Evolutionary conservation across 1,140 invertebrate species (phyloP).

Genomic region (Diorhabda sublineata): DNA sequence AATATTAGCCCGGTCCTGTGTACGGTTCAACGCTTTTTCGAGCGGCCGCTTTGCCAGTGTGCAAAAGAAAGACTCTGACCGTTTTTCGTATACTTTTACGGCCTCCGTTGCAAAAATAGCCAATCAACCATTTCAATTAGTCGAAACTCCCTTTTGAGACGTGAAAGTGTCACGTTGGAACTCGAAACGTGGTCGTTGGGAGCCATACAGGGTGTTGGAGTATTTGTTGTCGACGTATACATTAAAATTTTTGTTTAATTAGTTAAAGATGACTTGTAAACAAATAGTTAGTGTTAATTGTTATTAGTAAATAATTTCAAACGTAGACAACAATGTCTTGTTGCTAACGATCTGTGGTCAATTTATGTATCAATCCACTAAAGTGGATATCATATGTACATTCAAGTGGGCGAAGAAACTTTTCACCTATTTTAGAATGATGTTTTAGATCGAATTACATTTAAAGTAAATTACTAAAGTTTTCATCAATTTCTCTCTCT

Average conservation of each 20-base stretch:
- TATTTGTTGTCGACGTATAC: background rate
- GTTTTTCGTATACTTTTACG: background rate
- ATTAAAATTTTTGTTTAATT: background rate
- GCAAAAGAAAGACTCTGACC: background rate
- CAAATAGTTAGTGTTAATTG: too few relatives aligned
- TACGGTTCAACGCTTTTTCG: background rate
- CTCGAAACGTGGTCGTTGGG: slow-evolving; percentile 2
- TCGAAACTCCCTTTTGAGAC: slow-evolving; percentile 4
- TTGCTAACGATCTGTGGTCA: too few relatives aligned
- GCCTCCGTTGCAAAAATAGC: background rate
- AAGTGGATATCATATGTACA: too few relatives aligned
- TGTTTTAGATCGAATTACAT: too few relatives aligned
- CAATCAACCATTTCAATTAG: slow-evolving; percentile 8
- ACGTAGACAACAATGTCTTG: too few relatives aligned
- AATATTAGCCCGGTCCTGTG: background rate
- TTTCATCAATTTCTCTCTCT: too few relatives aligned
- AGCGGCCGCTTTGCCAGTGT: background rate
- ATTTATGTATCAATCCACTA: too few relatives aligned
- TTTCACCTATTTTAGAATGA: too few relatives aligned
- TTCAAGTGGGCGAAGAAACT: too few relatives aligned
- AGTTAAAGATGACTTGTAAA: background rate
- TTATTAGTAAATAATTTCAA: too few relatives aligned
- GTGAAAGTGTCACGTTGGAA: background rate
- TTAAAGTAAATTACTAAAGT: too few relatives aligned
- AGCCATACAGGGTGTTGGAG: slow-evolving; percentile 1